Evolutionary conservation across 1,140 invertebrate species (phyloP).

Genomic region (Gryon sp.): DNA sequence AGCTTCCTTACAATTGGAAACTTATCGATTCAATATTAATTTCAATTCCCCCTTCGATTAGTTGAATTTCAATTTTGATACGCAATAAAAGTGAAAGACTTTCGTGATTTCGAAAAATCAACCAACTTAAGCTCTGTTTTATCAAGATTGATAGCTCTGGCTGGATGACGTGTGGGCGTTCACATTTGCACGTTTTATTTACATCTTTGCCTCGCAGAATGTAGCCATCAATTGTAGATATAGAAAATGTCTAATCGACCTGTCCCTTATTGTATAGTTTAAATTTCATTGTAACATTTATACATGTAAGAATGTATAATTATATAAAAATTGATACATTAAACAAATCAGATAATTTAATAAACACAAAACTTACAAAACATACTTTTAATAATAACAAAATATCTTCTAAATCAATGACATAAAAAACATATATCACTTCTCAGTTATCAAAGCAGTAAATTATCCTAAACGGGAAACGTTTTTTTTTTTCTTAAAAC

Average conservation of each 20-base stretch:
- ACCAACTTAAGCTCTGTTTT: background rate
- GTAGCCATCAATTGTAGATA: conserved; percentile 8
- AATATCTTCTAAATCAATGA: too few relatives aligned
- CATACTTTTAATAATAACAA: too few relatives aligned
- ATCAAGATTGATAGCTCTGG: conserved; percentile 24
- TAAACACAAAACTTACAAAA: too few relatives aligned
- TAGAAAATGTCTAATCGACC: conserved; percentile 16
- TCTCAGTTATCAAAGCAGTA: too few relatives aligned
- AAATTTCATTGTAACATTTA: too few relatives aligned
- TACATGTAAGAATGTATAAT: too few relatives aligned
- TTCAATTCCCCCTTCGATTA: conserved; percentile 16
- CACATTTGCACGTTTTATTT: conserved; percentile 35
- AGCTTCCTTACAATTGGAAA: conserved; percentile 7
- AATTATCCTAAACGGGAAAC: too few relatives aligned
- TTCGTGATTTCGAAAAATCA: conserved; percentile 28
- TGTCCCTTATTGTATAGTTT: background rate
- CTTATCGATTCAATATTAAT: background rate
- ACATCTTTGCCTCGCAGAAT: background rate
- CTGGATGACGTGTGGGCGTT: conserved; percentile 16
- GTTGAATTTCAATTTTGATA: conserved; percentile 18
- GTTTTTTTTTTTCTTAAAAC: too few relatives aligned
- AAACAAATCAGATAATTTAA: too few relatives aligned
- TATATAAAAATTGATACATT: too few relatives aligned
- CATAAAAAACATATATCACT: too few relatives aligned
- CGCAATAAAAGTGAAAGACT: conserved; percentile 19